Evolutionary conservation across 2,113 vertebrate genomes (phyloP).

Genomic region (Calidris pygmaea): DNA sequence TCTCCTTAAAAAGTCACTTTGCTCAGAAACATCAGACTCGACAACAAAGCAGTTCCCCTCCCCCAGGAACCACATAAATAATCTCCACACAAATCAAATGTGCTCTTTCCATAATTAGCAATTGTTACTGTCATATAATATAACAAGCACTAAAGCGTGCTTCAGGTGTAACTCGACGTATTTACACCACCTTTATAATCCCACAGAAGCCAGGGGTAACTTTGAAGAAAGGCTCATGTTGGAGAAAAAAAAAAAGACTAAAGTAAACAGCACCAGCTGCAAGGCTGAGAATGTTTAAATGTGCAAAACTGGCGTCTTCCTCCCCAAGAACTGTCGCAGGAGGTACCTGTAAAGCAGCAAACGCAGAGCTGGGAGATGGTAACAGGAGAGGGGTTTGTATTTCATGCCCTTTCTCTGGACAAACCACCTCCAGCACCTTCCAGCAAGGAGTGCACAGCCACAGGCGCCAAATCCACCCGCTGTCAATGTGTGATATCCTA

Average conservation of each 20-base stretch:
- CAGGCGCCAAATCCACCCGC: background rate
- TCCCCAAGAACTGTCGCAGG: background rate
- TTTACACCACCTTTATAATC: background rate
- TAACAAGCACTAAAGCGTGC: background rate
- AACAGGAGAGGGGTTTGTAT: rapidly evolving
- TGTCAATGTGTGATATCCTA: background rate
- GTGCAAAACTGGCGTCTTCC: background rate
- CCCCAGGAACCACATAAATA: background rate
- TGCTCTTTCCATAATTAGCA: background rate
- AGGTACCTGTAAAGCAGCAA: background rate
- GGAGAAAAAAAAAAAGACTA: background rate
- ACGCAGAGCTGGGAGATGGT: background rate
- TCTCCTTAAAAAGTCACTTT: conserved; percentile 31
- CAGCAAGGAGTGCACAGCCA: background rate
- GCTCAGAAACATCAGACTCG: background rate
- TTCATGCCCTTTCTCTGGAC: background rate
- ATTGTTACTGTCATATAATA: background rate
- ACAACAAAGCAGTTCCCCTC: background rate
- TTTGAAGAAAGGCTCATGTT: background rate
- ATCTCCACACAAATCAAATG: background rate
- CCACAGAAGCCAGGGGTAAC: background rate
- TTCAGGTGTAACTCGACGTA: background rate
- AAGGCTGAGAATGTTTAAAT: background rate
- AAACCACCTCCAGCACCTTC: background rate
- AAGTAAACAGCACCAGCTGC: background rate